phyloP scores from a whole-genome alignment of 2,888 invertebrate species.

The Leptinotarsa juncta region DNA sequence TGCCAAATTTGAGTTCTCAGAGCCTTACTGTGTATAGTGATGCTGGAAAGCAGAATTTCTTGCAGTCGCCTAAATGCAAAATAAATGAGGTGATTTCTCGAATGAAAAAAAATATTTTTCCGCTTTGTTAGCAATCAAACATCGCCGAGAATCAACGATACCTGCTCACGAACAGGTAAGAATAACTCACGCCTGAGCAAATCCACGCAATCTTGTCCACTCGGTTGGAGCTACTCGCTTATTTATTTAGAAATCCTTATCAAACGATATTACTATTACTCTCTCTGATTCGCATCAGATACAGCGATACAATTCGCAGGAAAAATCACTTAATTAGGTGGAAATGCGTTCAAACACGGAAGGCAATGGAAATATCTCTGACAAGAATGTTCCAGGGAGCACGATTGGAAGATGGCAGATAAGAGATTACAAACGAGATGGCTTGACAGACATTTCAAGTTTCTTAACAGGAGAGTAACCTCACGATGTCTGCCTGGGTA shows the following conservation, averaged over 20 bases:
- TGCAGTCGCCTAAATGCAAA: too few species aligned
- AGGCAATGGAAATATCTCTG: background rate
- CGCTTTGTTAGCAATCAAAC: background rate
- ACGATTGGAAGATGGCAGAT: slow-evolving; percentile 2
- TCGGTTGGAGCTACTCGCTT: background rate
- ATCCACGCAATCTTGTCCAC: background rate
- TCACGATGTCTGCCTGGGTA: background rate
- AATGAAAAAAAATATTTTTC: background rate
- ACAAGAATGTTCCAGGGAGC: background rate
- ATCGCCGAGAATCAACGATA: background rate
- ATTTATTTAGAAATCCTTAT: slow-evolving; percentile 3
- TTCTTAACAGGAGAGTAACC: background rate
- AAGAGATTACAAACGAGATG: background rate
- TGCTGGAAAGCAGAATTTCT: too few species aligned
- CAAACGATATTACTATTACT: background rate
- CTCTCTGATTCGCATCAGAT: background rate
- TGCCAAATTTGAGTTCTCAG: too few species aligned
- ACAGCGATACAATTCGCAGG: background rate
- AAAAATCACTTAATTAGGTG: slow-evolving; percentile 13
- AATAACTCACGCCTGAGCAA: background rate
- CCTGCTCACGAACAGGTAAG: background rate
- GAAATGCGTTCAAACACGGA: background rate
- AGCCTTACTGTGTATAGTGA: too few species aligned
- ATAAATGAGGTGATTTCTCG: too few species aligned
- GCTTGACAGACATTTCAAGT: background rate